These are phyloP conservation scores for Orgyia antiqua DNA, from an alignment of 2,888 invertebrate genomes.

Conservation along the genomic window DNA sequence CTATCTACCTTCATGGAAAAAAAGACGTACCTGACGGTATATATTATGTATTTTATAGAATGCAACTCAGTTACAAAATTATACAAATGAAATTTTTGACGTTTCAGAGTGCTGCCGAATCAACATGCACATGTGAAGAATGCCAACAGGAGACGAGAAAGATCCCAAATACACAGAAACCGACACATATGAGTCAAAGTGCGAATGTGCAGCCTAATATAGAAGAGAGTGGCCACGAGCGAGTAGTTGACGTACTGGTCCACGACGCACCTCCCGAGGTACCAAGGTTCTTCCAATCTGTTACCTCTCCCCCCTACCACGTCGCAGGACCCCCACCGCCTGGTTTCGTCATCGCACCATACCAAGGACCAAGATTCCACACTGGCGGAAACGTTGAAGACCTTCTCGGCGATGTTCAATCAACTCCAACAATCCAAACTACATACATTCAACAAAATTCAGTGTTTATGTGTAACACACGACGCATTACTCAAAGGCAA, in stretches of 20 bases:
- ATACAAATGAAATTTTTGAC: constrained; percentile 11
- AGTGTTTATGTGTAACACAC: constrained; percentile 71
- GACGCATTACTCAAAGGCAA: constrained; percentile 56
- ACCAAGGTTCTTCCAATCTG: constrained; percentile 64
- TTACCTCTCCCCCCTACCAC: constrained; percentile 62
- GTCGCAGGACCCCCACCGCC: constrained; percentile 53
- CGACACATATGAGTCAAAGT: constrained; percentile 32
- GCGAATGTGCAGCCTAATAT: constrained; percentile 39
- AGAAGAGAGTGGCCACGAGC: constrained; percentile 50
- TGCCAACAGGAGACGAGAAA: constrained; percentile 48
- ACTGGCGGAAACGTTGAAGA: constrained; percentile 83
- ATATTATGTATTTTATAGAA: too few relatives aligned
- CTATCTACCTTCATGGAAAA: too few relatives aligned
- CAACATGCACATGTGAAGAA: constrained; percentile 68
- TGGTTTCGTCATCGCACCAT: constrained; percentile 62
- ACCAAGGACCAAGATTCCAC: constrained; percentile 61
- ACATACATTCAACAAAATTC: constrained; percentile 71
- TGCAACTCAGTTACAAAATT: too few relatives aligned
- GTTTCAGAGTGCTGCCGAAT: constrained; percentile 66
- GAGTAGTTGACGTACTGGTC: constrained; percentile 64
- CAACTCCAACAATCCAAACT: constrained; percentile 59
- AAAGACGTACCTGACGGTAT: too few relatives aligned
- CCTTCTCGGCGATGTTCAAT: constrained; percentile 82
- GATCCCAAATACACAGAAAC: constrained; percentile 33
- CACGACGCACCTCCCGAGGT: constrained; percentile 63